phyloP scores from a whole-genome alignment of 2,113 vertebrate species.

The Eulemur macaco region DNA sequence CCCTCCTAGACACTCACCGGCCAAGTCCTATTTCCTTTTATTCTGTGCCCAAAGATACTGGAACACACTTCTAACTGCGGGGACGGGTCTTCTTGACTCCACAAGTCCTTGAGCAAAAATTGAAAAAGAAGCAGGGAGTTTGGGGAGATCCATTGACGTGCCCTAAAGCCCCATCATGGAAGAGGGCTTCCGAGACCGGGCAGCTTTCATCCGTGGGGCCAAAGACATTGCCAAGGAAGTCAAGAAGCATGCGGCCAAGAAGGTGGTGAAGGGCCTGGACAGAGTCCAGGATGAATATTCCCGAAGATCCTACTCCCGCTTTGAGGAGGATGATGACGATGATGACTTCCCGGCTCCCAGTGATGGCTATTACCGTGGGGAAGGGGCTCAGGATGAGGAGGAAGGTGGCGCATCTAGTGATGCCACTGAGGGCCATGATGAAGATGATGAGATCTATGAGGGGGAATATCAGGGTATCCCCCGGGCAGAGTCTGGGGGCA shows the following conservation, averaged over 20 bases:
- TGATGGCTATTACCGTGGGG: slow-evolving; percentile 86
- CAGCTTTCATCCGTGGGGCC: slow-evolving; percentile 96
- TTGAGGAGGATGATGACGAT: slow-evolving; percentile 94
- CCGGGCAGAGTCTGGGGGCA: slow-evolving; percentile 89
- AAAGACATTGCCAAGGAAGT: slow-evolving; percentile 98
- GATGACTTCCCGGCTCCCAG: slow-evolving; percentile 89
- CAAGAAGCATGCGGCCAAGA: slow-evolving; percentile 94
- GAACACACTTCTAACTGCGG: neutral
- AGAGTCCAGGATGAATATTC: slow-evolving; percentile 94
- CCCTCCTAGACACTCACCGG: neutral
- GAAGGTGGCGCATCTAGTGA: slow-evolving; percentile 95
- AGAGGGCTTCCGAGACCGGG: slow-evolving; percentile 93
- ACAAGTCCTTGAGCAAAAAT: neutral
- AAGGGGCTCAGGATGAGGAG: slow-evolving; percentile 89
- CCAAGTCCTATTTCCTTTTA: neutral
- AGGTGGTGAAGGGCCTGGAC: slow-evolving; percentile 92
- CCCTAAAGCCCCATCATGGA: slow-evolving; percentile 87
- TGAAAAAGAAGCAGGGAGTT: neutral
- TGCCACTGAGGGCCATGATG: slow-evolving; percentile 96
- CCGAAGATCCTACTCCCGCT: slow-evolving; percentile 94
- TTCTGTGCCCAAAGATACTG: neutral
- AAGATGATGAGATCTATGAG: slow-evolving; percentile 98
- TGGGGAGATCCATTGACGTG: neutral
- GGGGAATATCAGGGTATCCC: slow-evolving; percentile 98
- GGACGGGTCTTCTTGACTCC: neutral